Base-by-base conservation (phyloP, 2,888 invertebrate genomes). In the Osmoderma eremita region DNA sequence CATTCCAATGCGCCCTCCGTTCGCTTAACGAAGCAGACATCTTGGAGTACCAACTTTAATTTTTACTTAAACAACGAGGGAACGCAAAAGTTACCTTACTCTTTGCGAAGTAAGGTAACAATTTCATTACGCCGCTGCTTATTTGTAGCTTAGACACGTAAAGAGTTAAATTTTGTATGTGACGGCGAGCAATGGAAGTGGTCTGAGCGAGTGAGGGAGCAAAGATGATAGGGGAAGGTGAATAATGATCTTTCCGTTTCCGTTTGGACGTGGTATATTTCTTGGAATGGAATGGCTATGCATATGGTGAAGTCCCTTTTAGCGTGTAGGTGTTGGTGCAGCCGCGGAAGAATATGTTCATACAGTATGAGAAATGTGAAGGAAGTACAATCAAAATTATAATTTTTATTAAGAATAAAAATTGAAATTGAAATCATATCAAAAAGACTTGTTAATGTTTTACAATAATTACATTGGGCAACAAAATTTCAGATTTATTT, bases 141-240 rank as follows among this genome's bases (percentile, higher is more conserved):
- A 64, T 51, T 64, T 64, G 64, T 64, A 64, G 13, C 22, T 42
- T n/a, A 15, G 42, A 64, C 64, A 64, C 64, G 64, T 64, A 64
- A 51, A 54, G 54, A 39, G 54, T 54, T 54, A 54, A 39, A 38
- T 54, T 54, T 54, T 54, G 54, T 18, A 18, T 18, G 39, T 8
- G 38, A 54, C 39, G 20, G 6, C 2, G 30, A 10, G 30, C 30
- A 10, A 10, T 30, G 8, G 30, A 30, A 30, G 30, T 30, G 30
- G 30, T 1, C 6, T 30, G 30, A 30, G 24, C 5, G 24, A 24
- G 24, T 24, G 24, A 24, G 30, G 30, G 30, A 10, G 30, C 6
- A 30, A 30, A 30, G 30, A 10, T 30, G 30, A 30, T 30, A 10
- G 2, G 38, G 54, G 53, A 53, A 24, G 5, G 53, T 53, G 53